Conservation (phyloP, 2,797 vertebrate species). For the Sarcophilus harrisii region DNA sequence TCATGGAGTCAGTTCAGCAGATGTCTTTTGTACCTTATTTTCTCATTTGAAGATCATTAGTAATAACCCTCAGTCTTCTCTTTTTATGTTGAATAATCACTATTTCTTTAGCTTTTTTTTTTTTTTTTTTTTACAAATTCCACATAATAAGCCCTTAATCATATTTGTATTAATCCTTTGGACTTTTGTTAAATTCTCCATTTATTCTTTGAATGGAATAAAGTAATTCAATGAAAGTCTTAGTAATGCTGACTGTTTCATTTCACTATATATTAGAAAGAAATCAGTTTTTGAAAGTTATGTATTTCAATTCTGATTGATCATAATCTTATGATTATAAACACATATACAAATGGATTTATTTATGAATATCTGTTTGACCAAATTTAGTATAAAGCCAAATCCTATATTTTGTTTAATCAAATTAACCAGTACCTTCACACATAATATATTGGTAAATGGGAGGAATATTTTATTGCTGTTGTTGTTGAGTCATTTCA, state of each 20-base stretch:
- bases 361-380: not conserved
- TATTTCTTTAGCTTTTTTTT: not conserved
- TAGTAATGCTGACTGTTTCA: slow-evolving; percentile 45
- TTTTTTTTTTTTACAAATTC: no score
- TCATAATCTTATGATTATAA: not conserved
- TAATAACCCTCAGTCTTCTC: not conserved
- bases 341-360: not conserved
- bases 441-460: no score
- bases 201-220: slow-evolving; percentile 1
- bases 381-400: not conserved
- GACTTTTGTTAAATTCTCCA: not conserved
- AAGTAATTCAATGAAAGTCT: not conserved
- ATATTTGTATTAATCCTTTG: slow-evolving; percentile 13
- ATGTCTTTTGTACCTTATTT: no score
- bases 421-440: not conserved
- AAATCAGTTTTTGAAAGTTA: slow-evolving; percentile 34
- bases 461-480: no score
- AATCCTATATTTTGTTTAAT: not conserved
- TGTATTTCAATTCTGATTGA: not conserved
- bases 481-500: no score
- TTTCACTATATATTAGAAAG: slow-evolving; percentile 6
- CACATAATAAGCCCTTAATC: slow-evolving; percentile 1
- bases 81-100: slow-evolving; percentile 20
- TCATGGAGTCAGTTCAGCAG: no score
- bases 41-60: not conserved